Evolutionary conservation across 2,888 invertebrate species (phyloP).

Genomic region (Eulithis testata): DNA sequence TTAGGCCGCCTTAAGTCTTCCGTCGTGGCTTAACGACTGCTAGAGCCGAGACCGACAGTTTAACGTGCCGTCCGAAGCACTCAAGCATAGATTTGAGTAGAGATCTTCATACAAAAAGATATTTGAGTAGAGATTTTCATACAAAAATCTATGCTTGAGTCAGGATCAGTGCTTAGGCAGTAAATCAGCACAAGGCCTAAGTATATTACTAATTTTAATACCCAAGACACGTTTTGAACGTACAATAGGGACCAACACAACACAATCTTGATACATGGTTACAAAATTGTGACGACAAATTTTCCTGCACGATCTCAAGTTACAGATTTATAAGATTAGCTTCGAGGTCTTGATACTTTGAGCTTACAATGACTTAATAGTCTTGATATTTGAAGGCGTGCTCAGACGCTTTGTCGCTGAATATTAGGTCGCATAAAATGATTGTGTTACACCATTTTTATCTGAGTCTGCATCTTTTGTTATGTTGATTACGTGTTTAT

Average conservation of each 20-base stretch:
- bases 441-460: constrained; percentile 1
- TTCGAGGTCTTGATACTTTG: constrained; percentile 29
- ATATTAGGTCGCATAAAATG: background rate
- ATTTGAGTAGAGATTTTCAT: no score
- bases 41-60: no score
- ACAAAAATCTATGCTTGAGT: no score
- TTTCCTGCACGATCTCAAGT: constrained; percentile 67
- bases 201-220: background rate
- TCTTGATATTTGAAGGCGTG: constrained; percentile 5
- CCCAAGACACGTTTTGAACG: constrained; percentile 1
- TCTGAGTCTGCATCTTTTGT: background rate
- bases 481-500: constrained; percentile 1
- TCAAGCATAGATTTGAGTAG: no score
- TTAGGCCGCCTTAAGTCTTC: no score
- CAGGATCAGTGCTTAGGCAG: no score
- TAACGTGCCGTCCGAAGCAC: no score
- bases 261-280: constrained; percentile 57
- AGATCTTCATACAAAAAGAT: no score
- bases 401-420: constrained; percentile 3
- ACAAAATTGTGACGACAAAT: constrained; percentile 51
- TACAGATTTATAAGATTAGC: constrained; percentile 62
- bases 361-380: constrained; percentile 19
- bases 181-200: no score
- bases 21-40: no score
- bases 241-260: background rate